phyloP scores from a whole-genome alignment of 1,140 invertebrate genomes.

The Plutomurus gul region DNA sequence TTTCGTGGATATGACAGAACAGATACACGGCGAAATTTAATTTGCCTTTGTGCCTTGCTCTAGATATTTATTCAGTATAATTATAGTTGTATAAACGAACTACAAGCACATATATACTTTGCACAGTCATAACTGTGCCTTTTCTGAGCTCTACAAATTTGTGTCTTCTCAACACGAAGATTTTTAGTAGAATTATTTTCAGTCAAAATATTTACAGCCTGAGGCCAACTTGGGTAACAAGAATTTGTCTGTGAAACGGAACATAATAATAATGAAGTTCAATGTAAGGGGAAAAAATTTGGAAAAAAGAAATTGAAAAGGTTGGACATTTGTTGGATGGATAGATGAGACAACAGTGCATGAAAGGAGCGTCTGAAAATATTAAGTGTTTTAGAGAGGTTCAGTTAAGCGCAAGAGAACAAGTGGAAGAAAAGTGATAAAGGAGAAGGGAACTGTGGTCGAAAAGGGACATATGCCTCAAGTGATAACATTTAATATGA shows the following conservation, averaged over 20 bases:
- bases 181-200: no score
- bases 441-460: neutral
- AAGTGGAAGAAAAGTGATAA: constrained; percentile 11
- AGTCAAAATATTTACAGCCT: no score
- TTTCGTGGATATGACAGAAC: neutral
- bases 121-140: no score
- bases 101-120: neutral
- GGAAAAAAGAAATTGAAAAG: neutral
- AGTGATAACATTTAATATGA: constrained; percentile 42
- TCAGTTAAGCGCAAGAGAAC: neutral
- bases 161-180: no score
- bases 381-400: constrained; percentile 4
- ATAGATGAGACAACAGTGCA: neutral
- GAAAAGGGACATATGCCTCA: constrained; percentile 20
- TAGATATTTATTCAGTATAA: neutral
- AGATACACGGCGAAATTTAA: neutral
- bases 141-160: no score
- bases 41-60: neutral
- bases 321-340: neutral
- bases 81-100: neutral
- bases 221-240: no score
- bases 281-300: neutral
- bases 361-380: constrained; percentile 8
- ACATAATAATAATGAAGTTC: no score
- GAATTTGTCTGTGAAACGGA: no score